Conservation (phyloP, 2,113 vertebrate genomes). For the Zapornia atra region DNA sequence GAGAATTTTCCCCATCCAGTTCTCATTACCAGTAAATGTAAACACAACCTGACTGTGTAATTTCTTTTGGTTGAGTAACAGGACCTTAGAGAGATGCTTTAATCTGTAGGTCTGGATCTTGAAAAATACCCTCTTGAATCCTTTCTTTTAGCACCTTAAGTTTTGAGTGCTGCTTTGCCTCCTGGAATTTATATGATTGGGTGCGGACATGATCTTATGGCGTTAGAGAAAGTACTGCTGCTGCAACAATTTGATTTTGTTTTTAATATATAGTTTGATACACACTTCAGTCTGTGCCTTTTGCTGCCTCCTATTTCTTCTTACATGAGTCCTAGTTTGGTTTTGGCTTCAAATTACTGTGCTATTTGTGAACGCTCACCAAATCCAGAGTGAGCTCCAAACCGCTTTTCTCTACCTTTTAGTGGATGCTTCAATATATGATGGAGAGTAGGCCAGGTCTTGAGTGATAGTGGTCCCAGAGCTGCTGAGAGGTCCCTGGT, state of each 20-base stretch:
- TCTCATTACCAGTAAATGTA: not conserved
- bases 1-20: not conserved
- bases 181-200: not conserved
- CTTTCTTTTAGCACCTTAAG: not conserved
- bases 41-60: not conserved
- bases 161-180: not conserved
- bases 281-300: rapidly evolving
- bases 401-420: not conserved
- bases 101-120: not conserved
- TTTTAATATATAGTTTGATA: not conserved
- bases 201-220: rapidly evolving
- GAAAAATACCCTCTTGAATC: not conserved
- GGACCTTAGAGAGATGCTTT: not conserved
- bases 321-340: rapidly evolving
- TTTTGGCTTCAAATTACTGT: not conserved
- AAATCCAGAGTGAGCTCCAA: not conserved
- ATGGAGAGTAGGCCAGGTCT: not conserved
- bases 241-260: not conserved
- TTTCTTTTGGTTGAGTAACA: not conserved
- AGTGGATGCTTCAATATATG: not conserved
- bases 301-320: not conserved
- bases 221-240: not conserved
- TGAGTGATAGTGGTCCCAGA: not conserved
- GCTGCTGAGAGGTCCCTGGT: not conserved
- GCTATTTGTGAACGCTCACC: not conserved